phyloP scores from a whole-genome alignment of 2,888 invertebrate genomes.

The Linnaemya tessellans region DNA sequence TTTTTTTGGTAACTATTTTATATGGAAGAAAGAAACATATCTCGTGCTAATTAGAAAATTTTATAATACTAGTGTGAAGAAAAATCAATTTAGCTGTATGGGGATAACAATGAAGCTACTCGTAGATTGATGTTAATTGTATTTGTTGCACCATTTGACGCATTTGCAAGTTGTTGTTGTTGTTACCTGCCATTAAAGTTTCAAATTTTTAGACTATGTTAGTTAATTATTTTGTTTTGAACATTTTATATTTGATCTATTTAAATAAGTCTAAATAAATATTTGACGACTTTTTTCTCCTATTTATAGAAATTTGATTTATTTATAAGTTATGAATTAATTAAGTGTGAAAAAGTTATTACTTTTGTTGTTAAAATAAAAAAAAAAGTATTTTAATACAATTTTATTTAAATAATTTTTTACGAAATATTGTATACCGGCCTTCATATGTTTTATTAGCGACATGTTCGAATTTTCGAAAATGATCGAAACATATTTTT shows the following conservation, averaged over 20 bases:
- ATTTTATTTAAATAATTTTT: too few species aligned
- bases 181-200: not conserved
- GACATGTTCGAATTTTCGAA: too few species aligned
- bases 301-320: constrained; percentile 7
- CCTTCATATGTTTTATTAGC: too few species aligned
- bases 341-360: not conserved
- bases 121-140: constrained; percentile 25
- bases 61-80: not conserved
- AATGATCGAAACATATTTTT: too few species aligned
- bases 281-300: not conserved
- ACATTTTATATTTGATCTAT: constrained; percentile 3
- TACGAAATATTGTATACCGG: too few species aligned
- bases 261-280: not conserved
- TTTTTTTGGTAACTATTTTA: too few species aligned
- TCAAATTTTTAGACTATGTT: constrained; percentile 12
- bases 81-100: not conserved
- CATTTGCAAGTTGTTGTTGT: not conserved
- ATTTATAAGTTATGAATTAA: not conserved
- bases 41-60: not conserved
- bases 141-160: not conserved
- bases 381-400: too few species aligned
- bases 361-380: not conserved
- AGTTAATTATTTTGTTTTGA: constrained; percentile 65
- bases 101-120: not conserved
- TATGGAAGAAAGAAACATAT: too few species aligned